phyloP scores from a whole-genome alignment of 2,113 vertebrate species.

The Aythya baeri region DNA sequence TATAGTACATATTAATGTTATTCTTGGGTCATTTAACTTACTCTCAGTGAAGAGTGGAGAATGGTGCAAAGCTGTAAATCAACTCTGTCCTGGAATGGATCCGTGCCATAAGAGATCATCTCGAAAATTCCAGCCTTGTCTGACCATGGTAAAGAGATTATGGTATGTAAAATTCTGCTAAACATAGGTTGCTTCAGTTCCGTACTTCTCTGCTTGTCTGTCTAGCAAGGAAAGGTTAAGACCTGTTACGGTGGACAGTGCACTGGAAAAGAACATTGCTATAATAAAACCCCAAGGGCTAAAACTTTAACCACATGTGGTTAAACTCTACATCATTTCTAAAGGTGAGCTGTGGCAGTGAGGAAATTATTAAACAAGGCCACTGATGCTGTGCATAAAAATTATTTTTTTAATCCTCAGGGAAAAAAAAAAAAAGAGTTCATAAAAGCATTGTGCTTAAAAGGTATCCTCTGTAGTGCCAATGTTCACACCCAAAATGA shows the following conservation, averaged over 20 bases:
- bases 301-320: conserved; percentile 32
- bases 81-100: conserved; percentile 75
- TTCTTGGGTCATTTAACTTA: conserved; percentile 84
- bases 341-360: conserved; percentile 28
- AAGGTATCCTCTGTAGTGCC: conserved; percentile 44
- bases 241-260: conserved; percentile 38
- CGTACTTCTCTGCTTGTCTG: conserved; percentile 58
- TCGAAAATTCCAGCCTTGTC: conserved; percentile 75
- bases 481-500: conserved; percentile 21
- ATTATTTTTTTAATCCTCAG: conserved; percentile 46
- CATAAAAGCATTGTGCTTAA: conserved; percentile 52
- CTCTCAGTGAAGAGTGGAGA: conserved; percentile 74
- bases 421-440: conserved; percentile 15
- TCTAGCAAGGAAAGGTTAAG: conserved; percentile 62
- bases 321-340: conserved; percentile 33
- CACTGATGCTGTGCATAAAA: conserved; percentile 38
- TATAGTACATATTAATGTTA: conserved; percentile 78
- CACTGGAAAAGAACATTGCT: conserved; percentile 30
- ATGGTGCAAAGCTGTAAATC: conserved; percentile 81
- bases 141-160: conserved; percentile 76
- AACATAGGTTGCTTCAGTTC: conserved; percentile 72
- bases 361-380: conserved; percentile 60
- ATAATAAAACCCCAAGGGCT: conserved; percentile 26
- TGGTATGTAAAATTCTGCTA: conserved; percentile 73
- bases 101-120: conserved; percentile 77